Conservation (phyloP, 2,113 vertebrate genomes). For the Chauna torquata region DNA sequence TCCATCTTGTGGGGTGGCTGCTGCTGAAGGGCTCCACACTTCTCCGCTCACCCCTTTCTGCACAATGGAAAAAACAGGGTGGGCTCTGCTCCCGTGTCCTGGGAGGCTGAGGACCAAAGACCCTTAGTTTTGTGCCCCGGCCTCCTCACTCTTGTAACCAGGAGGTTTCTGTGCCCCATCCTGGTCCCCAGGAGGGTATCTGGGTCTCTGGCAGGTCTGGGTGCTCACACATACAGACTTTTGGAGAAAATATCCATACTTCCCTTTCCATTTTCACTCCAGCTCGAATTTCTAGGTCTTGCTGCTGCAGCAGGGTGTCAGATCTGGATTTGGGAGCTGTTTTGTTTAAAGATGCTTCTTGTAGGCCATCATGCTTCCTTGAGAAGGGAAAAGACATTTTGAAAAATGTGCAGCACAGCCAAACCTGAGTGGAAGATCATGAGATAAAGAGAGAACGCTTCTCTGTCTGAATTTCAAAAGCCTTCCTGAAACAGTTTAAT, state of each 20-base stretch:
- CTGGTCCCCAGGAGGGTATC: neutral
- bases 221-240: neutral
- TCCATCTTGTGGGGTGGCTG: fast-evolving
- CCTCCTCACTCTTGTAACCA: neutral
- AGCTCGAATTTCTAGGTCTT: neutral
- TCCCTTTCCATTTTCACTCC: neutral
- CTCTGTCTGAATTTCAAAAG: neutral
- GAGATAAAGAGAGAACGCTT: neutral
- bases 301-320: neutral
- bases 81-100: fast-evolving
- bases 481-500: neutral
- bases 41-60: neutral
- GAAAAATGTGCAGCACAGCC: neutral
- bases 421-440: neutral
- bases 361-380: neutral
- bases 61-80: neutral
- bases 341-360: neutral
- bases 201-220: neutral
- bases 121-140: neutral
- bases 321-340: neutral
- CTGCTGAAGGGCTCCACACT: fast-evolving
- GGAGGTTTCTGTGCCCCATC: neutral
- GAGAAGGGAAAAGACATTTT: neutral
- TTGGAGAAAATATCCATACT: fast-evolving
- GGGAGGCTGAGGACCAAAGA: neutral